These are phyloP conservation scores for Leiothrix lutea DNA, from an alignment of 2,113 vertebrate species.

Conservation along the genomic window DNA sequence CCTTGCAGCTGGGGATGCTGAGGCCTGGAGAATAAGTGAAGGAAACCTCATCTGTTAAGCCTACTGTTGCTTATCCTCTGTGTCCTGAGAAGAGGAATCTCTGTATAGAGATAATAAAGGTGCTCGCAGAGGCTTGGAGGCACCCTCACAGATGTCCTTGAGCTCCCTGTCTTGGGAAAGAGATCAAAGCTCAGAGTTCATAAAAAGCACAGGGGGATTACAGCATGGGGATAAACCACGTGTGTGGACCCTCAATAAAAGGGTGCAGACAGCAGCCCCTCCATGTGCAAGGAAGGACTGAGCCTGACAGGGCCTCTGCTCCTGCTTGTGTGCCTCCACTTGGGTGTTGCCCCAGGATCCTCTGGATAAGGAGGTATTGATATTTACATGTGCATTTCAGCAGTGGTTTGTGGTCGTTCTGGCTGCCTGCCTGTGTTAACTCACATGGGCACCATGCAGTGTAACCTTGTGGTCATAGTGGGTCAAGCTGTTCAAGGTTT, in stretches of 20 bases:
- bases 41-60: background rate
- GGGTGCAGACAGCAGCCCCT: background rate
- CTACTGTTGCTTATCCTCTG: background rate
- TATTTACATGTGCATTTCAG: background rate
- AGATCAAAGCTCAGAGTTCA: background rate
- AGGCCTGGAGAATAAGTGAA: background rate
- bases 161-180: background rate
- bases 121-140: background rate
- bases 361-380: background rate
- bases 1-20: background rate
- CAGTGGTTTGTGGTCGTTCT: background rate
- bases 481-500: background rate
- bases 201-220: too few relatives aligned
- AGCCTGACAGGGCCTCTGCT: background rate
- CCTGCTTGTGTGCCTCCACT: too few relatives aligned
- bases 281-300: fast-evolving
- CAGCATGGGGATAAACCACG: background rate
- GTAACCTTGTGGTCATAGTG: background rate
- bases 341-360: background rate
- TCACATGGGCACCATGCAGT: fast-evolving
- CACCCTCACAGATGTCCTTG: fast-evolving
- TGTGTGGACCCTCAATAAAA: fast-evolving
- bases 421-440: background rate
- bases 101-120: background rate
- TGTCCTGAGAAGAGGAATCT: background rate